Evolutionary conservation across 2,888 invertebrate species (phyloP).

Genomic region (Tanytarsus gracilentus): DNA sequence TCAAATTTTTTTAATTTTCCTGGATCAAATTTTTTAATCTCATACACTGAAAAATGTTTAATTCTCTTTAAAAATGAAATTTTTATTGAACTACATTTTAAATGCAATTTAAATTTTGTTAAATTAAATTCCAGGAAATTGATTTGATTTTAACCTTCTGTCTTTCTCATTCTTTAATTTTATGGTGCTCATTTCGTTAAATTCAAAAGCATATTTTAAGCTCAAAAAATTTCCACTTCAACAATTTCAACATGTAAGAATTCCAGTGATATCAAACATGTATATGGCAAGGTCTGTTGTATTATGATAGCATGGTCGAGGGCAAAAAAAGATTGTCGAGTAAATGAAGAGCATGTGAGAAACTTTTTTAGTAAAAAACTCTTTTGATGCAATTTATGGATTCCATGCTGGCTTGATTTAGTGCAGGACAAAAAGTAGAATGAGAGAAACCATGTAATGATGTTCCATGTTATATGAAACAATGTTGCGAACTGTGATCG

Average conservation of each 20-base stretch:
- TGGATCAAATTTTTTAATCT: too few species aligned
- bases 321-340: constrained; percentile 14
- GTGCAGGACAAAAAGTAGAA: constrained; percentile 9
- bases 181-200: too few species aligned
- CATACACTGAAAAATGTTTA: too few species aligned
- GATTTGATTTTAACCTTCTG: too few species aligned
- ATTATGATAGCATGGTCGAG: constrained; percentile 1
- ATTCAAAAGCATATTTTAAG: too few species aligned
- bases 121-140: too few species aligned
- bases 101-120: too few species aligned
- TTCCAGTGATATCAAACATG: not conserved
- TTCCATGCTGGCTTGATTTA: constrained; percentile 27
- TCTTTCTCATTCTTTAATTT: too few species aligned
- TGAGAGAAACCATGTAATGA: not conserved
- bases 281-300: not conserved
- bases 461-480: not conserved
- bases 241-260: not conserved
- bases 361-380: constrained; percentile 10
- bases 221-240: not conserved
- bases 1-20: too few species aligned
- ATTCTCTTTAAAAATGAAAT: too few species aligned
- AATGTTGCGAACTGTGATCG: not conserved
- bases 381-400: constrained; percentile 29
- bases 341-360: constrained; percentile 10
- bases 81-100: too few species aligned